Evolutionary conservation across 2,113 vertebrate genomes (phyloP).

Genomic region (Colistium nudipinnis): DNA sequence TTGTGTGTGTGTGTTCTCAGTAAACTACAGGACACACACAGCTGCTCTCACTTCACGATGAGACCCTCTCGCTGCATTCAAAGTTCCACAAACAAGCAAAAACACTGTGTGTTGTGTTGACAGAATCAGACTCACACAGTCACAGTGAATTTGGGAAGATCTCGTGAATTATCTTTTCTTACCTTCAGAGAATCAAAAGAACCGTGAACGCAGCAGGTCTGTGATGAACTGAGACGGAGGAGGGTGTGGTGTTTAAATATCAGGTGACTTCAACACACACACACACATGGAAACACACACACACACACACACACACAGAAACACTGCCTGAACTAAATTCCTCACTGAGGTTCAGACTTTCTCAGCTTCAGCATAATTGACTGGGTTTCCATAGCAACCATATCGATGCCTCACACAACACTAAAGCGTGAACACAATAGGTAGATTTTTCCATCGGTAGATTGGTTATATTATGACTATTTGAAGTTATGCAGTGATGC

Average conservation of each 20-base stretch:
- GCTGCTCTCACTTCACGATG: too few species aligned
- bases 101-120: background rate
- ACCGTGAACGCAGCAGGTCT: slow-evolving; percentile 46
- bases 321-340: slow-evolving; percentile 39
- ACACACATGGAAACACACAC: slow-evolving; percentile 33
- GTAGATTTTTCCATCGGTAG: too few species aligned
- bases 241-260: slow-evolving; percentile 81
- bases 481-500: too few species aligned
- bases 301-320: background rate
- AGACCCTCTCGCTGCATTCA: too few species aligned
- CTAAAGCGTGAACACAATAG: too few species aligned
- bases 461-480: too few species aligned
- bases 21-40: too few species aligned
- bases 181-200: slow-evolving; percentile 61
- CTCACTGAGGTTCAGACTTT: slow-evolving; percentile 21
- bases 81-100: too few species aligned
- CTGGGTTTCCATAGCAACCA: background rate
- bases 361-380: background rate
- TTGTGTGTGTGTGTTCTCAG: too few species aligned
- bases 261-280: slow-evolving; percentile 38
- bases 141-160: background rate
- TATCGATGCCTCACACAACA: background rate
- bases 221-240: slow-evolving; percentile 49
- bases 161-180: slow-evolving; percentile 52
- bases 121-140: background rate